These are phyloP conservation scores for Dendronephthya gigantea DNA, from an alignment of 64 coral and sea anemone genomes.

Conservation along the genomic window DNA sequence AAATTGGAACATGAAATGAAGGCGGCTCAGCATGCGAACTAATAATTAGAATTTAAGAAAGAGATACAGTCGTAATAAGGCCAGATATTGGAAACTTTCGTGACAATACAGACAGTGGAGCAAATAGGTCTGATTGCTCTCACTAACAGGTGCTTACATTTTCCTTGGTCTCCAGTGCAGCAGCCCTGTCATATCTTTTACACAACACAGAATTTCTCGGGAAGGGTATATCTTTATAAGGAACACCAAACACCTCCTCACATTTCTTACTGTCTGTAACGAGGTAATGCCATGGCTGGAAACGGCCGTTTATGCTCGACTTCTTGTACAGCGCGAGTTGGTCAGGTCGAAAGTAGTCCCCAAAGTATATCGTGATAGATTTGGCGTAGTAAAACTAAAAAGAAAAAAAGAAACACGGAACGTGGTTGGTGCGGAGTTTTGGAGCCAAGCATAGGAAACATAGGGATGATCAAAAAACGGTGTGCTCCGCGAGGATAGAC, in stretches of 20 bases:
- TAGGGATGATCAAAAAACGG: no score
- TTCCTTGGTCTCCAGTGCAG: slow-evolving; percentile 16
- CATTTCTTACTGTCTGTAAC: slow-evolving; percentile 48
- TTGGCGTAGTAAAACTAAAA: slow-evolving; percentile 65
- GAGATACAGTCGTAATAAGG: no score
- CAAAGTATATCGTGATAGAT: slow-evolving; percentile 58
- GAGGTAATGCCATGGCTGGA: slow-evolving; percentile 62
- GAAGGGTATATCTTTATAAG: slow-evolving; percentile 5
- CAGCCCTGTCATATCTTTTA: slow-evolving; percentile 33
- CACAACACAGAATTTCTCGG: slow-evolving; percentile 53
- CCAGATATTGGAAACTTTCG: no score
- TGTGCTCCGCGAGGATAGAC: no score
- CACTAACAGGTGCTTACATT: no score
- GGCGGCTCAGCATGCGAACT: no score
- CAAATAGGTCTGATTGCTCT: no score
- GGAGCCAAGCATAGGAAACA: not conserved
- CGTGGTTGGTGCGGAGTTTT: not conserved
- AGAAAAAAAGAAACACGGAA: not conserved
- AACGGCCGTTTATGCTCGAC: slow-evolving; percentile 37
- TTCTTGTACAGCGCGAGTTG: slow-evolving; percentile 74
- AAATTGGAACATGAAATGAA: not conserved
- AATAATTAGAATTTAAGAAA: no score
- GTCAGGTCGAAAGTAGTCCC: slow-evolving; percentile 61
- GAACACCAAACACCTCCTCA: slow-evolving; percentile 39
- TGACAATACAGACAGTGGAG: no score